Percentiles rank a stretch among this genome's conserved stretches.
These are phyloP conservation scores for Bombycilla garrulus DNA, from an alignment of 2,113 vertebrate genomes.

Conservation along the genomic window DNA sequence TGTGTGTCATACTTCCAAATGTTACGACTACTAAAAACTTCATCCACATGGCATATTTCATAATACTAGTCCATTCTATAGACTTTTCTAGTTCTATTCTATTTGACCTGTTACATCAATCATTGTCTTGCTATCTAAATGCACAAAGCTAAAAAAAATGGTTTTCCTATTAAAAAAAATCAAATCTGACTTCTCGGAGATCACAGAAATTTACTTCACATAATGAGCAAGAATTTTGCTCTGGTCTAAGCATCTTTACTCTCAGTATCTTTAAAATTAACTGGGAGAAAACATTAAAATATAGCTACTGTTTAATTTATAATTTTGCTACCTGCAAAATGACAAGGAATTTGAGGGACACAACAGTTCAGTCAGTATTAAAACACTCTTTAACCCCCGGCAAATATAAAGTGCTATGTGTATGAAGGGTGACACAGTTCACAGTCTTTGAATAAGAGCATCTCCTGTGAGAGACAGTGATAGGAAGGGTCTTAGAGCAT, in stretches of 20 bases:
- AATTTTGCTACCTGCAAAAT: not conserved
- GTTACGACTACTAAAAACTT: slow-evolving; percentile 1
- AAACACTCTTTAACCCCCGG: not conserved
- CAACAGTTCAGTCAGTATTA: not conserved
- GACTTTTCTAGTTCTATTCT: too few species aligned
- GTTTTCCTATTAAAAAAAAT: not conserved
- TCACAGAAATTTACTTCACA: not conserved
- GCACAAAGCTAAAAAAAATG: not conserved
- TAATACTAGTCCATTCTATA: not conserved
- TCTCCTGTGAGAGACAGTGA: not conserved
- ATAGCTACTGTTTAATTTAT: not conserved
- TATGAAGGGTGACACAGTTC: not conserved
- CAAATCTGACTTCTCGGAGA: not conserved
- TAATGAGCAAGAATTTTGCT: not conserved
- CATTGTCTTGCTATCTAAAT: not conserved
- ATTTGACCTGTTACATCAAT: not conserved
- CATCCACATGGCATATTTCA: slow-evolving; percentile 5
- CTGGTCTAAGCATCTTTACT: not conserved
- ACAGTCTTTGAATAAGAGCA: not conserved
- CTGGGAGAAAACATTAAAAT: not conserved
- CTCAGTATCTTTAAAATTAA: not conserved
- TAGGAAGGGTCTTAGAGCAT: not conserved
- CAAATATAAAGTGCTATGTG: not conserved
- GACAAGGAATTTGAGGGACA: not conserved
- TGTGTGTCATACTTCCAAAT: not conserved